Evolutionary conservation across 2,797 vertebrate genomes (phyloP).

Genomic region (Lutjanus argentimaculatus): DNA sequence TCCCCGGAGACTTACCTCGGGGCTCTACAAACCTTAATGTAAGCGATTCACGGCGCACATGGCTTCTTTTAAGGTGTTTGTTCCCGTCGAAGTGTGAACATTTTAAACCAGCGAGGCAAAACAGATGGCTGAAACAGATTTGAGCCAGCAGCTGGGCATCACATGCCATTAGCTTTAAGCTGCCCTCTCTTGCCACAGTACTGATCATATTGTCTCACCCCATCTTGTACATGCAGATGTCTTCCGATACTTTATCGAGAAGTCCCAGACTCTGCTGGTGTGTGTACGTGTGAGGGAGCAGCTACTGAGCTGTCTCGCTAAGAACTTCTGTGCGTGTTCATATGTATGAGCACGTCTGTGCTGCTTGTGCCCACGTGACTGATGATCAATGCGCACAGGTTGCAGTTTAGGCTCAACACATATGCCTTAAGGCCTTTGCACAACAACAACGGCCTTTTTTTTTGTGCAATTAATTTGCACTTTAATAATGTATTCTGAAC

Average conservation of each 20-base stretch:
- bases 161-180: constrained; percentile 75
- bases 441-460: too few species aligned
- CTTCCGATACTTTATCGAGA: constrained; percentile 30
- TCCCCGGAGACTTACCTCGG: constrained; percentile 41
- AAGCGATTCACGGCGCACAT: constrained; percentile 21
- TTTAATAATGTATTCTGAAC: too few species aligned
- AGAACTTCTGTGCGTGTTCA: constrained; percentile 9
- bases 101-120: constrained; percentile 57
- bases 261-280: constrained; percentile 15
- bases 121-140: constrained; percentile 77
- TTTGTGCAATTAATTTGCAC: too few species aligned
- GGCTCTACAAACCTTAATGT: constrained; percentile 35
- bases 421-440: neutral
- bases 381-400: constrained; percentile 43
- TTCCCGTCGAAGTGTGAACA: constrained; percentile 48
- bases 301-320: neutral
- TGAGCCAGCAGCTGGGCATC: constrained; percentile 74
- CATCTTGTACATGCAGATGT: constrained; percentile 66
- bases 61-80: constrained; percentile 47
- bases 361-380: constrained; percentile 11
- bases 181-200: constrained; percentile 56
- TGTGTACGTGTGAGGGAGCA: neutral
- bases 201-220: constrained; percentile 55
- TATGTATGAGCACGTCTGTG: neutral
- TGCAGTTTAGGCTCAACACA: constrained; percentile 31